Evolutionary conservation across 2,888 invertebrate genomes (phyloP).

Genomic region (Orchestes rusci): DNA sequence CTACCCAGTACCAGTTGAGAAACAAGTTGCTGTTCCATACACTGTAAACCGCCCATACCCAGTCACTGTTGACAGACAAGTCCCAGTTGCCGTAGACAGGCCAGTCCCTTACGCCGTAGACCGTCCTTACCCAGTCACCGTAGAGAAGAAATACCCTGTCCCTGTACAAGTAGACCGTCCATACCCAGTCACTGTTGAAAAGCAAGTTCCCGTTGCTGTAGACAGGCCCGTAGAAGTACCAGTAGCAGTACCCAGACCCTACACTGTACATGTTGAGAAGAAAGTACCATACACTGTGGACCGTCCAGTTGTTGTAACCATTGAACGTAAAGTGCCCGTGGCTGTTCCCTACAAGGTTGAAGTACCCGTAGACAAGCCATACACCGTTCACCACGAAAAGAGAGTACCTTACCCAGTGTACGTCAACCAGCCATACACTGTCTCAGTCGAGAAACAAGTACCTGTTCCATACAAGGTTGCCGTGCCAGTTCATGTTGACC

Average conservation of each 20-base stretch:
- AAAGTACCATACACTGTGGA: slow-evolving; percentile 45
- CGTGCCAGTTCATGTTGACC: slow-evolving; percentile 16
- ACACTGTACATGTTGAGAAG: slow-evolving; percentile 51
- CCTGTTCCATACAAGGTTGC: slow-evolving; percentile 15
- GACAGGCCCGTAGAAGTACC: slow-evolving; percentile 45
- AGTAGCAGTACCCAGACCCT: slow-evolving; percentile 38
- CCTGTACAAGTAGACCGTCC: slow-evolving; percentile 21
- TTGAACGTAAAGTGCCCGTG: slow-evolving; percentile 49
- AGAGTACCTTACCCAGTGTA: slow-evolving; percentile 23
- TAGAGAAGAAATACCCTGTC: slow-evolving; percentile 13
- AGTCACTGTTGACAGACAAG: slow-evolving; percentile 15
- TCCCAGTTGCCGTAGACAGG: slow-evolving; percentile 14
- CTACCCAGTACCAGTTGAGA: slow-evolving; percentile 18
- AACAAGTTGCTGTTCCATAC: slow-evolving; percentile 17
- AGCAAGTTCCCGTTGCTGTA: slow-evolving; percentile 49
- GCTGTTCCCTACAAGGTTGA: slow-evolving; percentile 22
- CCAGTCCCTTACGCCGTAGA: slow-evolving; percentile 16
- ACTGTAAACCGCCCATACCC: slow-evolving; percentile 12
- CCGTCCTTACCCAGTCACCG: slow-evolving; percentile 15
- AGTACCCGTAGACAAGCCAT: slow-evolving; percentile 21
- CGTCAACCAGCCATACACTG: slow-evolving; percentile 20
- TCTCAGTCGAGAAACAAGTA: slow-evolving; percentile 18
- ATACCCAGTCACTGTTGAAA: slow-evolving; percentile 46
- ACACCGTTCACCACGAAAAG: slow-evolving; percentile 19
- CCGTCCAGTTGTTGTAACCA: slow-evolving; percentile 54